Percentiles rank a stretch among this genome's conserved stretches.
Evolutionary conservation across 2,888 invertebrate genomes (phyloP).

Genomic region (Coremacera marginata): DNA sequence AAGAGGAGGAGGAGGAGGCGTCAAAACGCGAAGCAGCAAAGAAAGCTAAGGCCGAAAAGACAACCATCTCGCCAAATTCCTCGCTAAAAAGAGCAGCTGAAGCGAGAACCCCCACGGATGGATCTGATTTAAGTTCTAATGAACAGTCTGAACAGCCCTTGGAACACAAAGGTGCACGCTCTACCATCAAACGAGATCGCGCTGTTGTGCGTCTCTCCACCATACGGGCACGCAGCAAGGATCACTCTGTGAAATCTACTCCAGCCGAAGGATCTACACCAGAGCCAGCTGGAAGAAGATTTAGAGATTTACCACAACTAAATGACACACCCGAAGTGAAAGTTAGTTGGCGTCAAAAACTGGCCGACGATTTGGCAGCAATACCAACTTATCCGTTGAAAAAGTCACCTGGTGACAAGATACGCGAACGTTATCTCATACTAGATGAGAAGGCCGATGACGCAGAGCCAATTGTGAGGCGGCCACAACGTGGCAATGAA

Average conservation of each 20-base stretch:
- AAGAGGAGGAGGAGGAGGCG: constrained; percentile 42
- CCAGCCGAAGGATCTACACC: constrained; percentile 17
- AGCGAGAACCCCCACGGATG: constrained; percentile 26
- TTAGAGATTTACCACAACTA: constrained; percentile 54
- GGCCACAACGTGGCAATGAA: constrained; percentile 48
- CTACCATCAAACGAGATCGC: constrained; percentile 79
- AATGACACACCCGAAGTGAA: constrained; percentile 66
- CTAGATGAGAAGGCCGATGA: constrained; percentile 71
- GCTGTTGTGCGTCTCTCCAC: constrained; percentile 82
- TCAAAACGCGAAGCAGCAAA: neutral
- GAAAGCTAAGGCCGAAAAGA: constrained; percentile 23
- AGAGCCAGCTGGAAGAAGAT: constrained; percentile 50
- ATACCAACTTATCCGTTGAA: constrained; percentile 64
- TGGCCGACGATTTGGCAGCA: constrained; percentile 72
- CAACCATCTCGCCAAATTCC: constrained; percentile 25
- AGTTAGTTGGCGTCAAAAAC: constrained; percentile 75
- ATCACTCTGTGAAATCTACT: constrained; percentile 42
- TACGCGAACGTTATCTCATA: constrained; percentile 76
- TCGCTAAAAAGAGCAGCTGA: constrained; percentile 37
- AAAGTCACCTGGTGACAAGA: constrained; percentile 79
- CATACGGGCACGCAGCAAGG: constrained; percentile 68
- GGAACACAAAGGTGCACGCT: constrained; percentile 62
- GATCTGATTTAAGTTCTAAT: neutral
- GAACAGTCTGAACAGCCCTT: constrained; percentile 49
- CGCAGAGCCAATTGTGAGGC: constrained; percentile 27